Percentiles rank a stretch among this genome's conserved stretches.
Evolutionary conservation across 2,888 invertebrate genomes (phyloP).

Genomic region (Agrochola lota): DNA sequence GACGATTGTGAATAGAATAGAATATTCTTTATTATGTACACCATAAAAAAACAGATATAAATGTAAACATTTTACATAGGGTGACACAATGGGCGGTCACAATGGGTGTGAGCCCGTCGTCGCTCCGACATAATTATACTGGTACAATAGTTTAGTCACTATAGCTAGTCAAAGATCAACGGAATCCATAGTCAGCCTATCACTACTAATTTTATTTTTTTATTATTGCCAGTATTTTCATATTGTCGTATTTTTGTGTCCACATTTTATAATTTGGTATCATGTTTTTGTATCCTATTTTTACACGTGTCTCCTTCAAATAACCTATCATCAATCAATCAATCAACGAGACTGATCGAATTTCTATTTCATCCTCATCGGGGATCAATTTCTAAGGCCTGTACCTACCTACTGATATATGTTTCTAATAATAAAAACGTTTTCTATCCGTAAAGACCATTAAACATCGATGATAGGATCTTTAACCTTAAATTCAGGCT

Average conservation of each 20-base stretch:
- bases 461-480: neutral
- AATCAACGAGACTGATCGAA: constrained; percentile 4
- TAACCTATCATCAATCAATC: constrained; percentile 5
- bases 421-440: neutral
- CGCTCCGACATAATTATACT: too few relatives aligned
- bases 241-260: neutral
- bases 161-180: too few relatives aligned
- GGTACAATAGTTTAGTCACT: too few relatives aligned
- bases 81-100: too few relatives aligned
- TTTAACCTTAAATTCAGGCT: neutral
- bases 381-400: neutral
- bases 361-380: constrained; percentile 1
- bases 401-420: neutral
- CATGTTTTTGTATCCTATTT: neutral
- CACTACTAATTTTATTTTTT: too few relatives aligned
- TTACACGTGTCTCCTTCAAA: neutral
- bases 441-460: neutral
- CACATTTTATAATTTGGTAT: neutral
- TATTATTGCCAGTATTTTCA: neutral
- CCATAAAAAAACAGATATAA: too few relatives aligned
- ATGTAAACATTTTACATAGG: too few relatives aligned
- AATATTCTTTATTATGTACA: too few relatives aligned
- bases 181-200: too few relatives aligned
- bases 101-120: too few relatives aligned
- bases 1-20: too few relatives aligned